Base-by-base conservation (phyloP, 2,888 invertebrate genomes). In the Lutraria lutraria region DNA sequence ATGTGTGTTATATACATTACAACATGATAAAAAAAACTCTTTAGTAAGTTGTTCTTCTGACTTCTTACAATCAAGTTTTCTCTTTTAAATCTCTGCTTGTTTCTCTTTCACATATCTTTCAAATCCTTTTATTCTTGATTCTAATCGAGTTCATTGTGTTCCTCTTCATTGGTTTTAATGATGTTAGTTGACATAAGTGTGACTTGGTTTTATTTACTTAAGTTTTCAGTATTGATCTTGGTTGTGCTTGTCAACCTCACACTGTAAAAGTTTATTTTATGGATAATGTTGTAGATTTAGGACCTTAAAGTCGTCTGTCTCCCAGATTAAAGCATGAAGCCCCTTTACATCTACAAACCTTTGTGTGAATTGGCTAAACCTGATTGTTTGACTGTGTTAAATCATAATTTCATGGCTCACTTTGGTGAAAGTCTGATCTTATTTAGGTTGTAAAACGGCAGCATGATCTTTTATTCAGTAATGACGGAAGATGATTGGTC, bases 381-480 rank as follows among this genome's bases (percentile, higher is more conserved):
- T 34, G 25, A 34, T 34, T 31, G 16, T 34, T 79, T 21, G 31
- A 31, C 21, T 31, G 79, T 34, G 52, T 43, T n/a, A 21, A 43
- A 34, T 43, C 34, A 34, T 68, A 25, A 0, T n/a, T 68, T 25
- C 63, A 68, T 68, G 25, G 63, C 25, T 68, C n/a, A 68, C 6
- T 25, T 60, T 60, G n/a, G 60, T n/a, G 25, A 25, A 68, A 25
- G 25, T 68, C n/a, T n/a, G 31, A 86, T 29, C 60, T 80, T 76
- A 34, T 34, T 81, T 52, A 12, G 60, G 56, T 80, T 81, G 63
- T 81, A 60, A 53, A 43, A 52, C 25, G 56, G 52, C 52, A 76
- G 53, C 54, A 25, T 76, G 54, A 68, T 60, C 53, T 25, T 81
- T 87, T 81, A 86, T 86, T 80, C 80, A 34, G 63, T 56, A n/a